These are phyloP conservation scores for Trididemnum nubilum DNA, from an alignment of 23 tunicate genomes.

Conservation along the genomic window DNA sequence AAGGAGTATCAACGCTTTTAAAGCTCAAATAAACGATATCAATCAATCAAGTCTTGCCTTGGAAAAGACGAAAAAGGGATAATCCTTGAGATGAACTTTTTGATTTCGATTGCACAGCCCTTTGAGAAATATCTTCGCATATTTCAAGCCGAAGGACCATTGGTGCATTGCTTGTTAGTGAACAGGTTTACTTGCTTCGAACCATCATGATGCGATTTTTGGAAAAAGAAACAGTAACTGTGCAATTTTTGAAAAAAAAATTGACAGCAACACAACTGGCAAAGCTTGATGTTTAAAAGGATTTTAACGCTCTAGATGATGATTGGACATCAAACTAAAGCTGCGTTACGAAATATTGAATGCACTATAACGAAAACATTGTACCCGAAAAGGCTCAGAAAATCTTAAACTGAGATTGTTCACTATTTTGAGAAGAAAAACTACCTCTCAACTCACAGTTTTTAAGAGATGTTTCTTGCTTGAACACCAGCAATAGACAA, in stretches of 20 bases:
- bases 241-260: too few relatives aligned
- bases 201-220: constrained; percentile 8
- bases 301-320: neutral
- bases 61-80: neutral
- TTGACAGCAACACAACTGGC: constrained; percentile 1
- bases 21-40: neutral
- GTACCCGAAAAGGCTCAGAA: constrained; percentile 2
- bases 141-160: constrained; percentile 15
- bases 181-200: neutral
- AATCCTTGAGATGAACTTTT: neutral
- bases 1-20: neutral
- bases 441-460: constrained; percentile 7
- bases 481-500: neutral
- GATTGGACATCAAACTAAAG: neutral
- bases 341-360: neutral
- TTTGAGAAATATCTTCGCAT: neutral
- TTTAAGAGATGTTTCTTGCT: neutral
- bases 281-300: neutral
- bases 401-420: neutral
- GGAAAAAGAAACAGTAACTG: constrained; percentile 8
- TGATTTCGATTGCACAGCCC: neutral
- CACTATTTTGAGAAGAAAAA: constrained; percentile 1
- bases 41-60: constrained; percentile 1
- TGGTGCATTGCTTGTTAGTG: neutral
- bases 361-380: neutral